These are phyloP conservation scores for Sylvilagus bachmani DNA, from an alignment of 2,113 vertebrate species.

Conservation along the genomic window DNA sequence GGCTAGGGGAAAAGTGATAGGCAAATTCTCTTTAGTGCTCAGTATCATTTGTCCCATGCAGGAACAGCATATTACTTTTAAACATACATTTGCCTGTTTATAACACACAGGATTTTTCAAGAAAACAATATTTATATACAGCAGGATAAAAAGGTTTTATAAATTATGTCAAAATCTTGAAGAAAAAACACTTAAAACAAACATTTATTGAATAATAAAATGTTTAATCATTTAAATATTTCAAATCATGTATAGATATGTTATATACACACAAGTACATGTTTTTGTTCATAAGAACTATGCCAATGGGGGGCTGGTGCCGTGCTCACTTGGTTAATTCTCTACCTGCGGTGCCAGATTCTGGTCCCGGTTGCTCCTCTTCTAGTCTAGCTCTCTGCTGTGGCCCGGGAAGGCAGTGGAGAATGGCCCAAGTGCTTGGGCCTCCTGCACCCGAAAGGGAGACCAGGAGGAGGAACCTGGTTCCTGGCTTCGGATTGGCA, in stretches of 20 bases:
- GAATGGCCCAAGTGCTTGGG: no score
- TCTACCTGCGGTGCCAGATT: no score
- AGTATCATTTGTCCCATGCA: background rate
- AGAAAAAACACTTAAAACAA: background rate
- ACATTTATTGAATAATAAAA: background rate
- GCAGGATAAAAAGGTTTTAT: background rate
- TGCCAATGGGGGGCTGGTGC: no score
- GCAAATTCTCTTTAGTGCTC: constrained; percentile 10
- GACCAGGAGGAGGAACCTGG: no score
- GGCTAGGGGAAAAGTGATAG: background rate
- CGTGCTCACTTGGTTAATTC: no score
- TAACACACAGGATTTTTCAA: background rate
- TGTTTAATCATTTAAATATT: background rate
- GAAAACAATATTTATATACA: background rate
- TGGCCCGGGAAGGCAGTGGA: no score
- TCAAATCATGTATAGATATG: background rate
- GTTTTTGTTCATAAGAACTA: background rate
- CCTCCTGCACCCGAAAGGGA: no score
- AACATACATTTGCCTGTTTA: background rate
- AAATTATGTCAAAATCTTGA: background rate
- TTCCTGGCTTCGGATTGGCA: no score
- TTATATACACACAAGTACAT: background rate
- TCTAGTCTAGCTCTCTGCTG: no score
- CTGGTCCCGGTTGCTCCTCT: no score
- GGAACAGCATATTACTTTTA: background rate